phyloP scores from a whole-genome alignment of 2,888 invertebrate species.

The Eulithis testata region DNA sequence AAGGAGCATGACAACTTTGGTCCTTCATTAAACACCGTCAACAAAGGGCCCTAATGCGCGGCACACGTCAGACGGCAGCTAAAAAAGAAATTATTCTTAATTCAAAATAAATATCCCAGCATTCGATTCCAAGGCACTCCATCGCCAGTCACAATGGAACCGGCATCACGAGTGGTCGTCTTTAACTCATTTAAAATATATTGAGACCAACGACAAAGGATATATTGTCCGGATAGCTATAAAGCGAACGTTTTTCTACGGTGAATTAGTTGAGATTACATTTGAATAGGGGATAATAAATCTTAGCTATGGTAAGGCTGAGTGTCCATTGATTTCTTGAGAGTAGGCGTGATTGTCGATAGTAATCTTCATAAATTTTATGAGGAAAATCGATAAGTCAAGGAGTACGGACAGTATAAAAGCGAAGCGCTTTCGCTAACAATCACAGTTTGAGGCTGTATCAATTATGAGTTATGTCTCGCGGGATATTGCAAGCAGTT shows the following conservation, averaged over 20 bases:
- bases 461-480: conserved; percentile 33
- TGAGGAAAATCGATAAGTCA: conserved; percentile 62
- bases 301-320: conserved; percentile 61
- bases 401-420: conserved; percentile 54
- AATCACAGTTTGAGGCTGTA: conserved; percentile 49
- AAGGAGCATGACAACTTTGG: conserved; percentile 11
- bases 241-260: conserved; percentile 77
- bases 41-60: conserved; percentile 80
- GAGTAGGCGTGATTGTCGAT: conserved; percentile 70
- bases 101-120: conserved; percentile 57
- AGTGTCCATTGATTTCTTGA: conserved; percentile 72
- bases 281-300: conserved; percentile 80
- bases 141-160: conserved; percentile 73
- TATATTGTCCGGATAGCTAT: conserved; percentile 75
- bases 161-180: conserved; percentile 66
- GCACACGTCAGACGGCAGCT: conserved; percentile 79
- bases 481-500: conserved; percentile 17
- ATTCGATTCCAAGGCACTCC: conserved; percentile 56
- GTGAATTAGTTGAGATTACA: conserved; percentile 81
- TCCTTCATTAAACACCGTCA: conserved; percentile 73
- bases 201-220: conserved; percentile 74
- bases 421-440: conserved; percentile 58
- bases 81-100: conserved; percentile 81
- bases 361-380: conserved; percentile 80
- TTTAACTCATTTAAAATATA: conserved; percentile 82